Percentiles rank a stretch among this genome's conserved stretches.
Conservation (phyloP, 2,113 vertebrate species). For the Vanacampus margaritifer region DNA sequence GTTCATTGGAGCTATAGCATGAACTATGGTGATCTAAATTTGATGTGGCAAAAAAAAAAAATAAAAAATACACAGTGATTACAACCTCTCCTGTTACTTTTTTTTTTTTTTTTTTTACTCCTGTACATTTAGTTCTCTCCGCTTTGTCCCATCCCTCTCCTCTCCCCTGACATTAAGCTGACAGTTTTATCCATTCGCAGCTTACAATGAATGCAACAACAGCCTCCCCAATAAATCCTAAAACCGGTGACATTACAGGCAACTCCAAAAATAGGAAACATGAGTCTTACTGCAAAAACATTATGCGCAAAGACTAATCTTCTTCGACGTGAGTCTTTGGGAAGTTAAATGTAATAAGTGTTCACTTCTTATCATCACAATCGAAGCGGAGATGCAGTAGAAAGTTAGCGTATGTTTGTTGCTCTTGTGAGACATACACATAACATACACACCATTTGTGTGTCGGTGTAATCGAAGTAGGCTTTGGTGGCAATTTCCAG, state of each 20-base stretch:
- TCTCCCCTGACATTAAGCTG: constrained; percentile 19
- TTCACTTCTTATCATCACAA: neutral
- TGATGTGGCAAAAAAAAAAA: too few relatives aligned
- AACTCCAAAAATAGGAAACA: constrained; percentile 25
- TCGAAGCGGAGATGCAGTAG: neutral
- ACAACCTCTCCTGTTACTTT: constrained; percentile 1
- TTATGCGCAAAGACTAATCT: constrained; percentile 25
- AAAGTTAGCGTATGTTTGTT: too few relatives aligned
- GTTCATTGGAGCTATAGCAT: too few relatives aligned
- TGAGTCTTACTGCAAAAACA: constrained; percentile 11
- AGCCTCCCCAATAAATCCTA: constrained; percentile 25
- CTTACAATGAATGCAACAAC: constrained; percentile 22
- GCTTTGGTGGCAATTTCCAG: constrained; percentile 58
- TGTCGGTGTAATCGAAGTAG: constrained; percentile 41
- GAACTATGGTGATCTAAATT: too few relatives aligned
- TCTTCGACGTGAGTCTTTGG: constrained; percentile 5
- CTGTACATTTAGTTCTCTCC: neutral
- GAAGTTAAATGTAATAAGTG: constrained; percentile 17
- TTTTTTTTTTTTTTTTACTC: too few relatives aligned
- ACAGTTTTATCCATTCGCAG: constrained; percentile 22
- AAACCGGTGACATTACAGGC: constrained; percentile 11
- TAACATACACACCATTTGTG: constrained; percentile 37
- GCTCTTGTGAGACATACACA: neutral
- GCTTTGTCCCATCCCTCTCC: neutral
- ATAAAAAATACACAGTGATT: neutral